These are phyloP conservation scores for Pangasianodon gigas DNA, from an alignment of 2,113 vertebrate genomes.

Conservation along the genomic window DNA sequence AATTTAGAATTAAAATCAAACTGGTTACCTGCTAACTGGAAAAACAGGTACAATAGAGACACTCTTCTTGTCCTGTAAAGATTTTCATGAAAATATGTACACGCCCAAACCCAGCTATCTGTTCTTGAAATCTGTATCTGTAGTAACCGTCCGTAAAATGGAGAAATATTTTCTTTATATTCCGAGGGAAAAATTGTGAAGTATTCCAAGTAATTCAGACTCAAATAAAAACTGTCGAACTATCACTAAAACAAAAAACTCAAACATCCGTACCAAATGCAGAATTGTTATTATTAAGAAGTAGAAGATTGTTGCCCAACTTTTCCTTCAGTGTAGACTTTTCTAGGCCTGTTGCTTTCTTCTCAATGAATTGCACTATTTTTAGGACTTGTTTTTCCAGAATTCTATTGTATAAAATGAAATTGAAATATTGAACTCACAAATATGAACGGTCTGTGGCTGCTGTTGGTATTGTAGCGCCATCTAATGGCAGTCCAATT, in stretches of 20 bases:
- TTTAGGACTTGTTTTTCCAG: not conserved
- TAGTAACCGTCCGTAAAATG: not conserved
- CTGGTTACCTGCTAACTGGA: not conserved
- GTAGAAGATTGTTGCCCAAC: not conserved
- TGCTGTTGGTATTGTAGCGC: conserved; percentile 13
- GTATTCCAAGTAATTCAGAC: not conserved
- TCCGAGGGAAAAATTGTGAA: no score
- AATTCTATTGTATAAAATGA: not conserved
- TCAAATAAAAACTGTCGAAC: no score
- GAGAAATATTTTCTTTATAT: not conserved
- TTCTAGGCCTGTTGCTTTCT: not conserved
- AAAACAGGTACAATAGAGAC: no score
- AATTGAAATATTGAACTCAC: not conserved
- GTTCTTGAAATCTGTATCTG: not conserved
- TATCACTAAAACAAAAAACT: not conserved
- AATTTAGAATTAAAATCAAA: not conserved
- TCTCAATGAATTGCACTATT: not conserved
- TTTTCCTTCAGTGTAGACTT: not conserved
- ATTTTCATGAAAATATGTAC: not conserved
- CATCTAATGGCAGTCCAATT: conserved; percentile 12
- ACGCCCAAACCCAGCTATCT: not conserved
- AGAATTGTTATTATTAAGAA: not conserved
- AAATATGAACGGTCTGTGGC: not conserved
- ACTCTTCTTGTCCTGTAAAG: not conserved
- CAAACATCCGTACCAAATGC: not conserved